Evolutionary conservation across 2,113 vertebrate species (phyloP).

Genomic region (Perccottus glenii): DNA sequence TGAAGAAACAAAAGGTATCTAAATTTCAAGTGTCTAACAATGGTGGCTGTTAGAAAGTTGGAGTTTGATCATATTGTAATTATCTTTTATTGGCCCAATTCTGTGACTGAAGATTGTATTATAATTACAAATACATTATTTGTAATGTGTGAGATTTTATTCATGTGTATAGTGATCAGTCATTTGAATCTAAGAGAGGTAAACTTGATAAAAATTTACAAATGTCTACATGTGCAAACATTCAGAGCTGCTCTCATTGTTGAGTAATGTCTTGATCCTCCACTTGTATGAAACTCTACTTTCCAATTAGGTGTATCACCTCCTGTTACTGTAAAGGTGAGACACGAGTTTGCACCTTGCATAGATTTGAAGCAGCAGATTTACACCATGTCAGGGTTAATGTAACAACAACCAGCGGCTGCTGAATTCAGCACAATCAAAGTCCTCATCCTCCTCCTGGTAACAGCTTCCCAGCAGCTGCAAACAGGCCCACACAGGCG

Average conservation of each 20-base stretch:
- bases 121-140: too few species aligned
- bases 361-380: conserved; percentile 37
- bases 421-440: conserved; percentile 23
- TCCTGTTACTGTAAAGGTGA: conserved; percentile 24
- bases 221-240: background rate
- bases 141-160: too few species aligned
- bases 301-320: conserved; percentile 12
- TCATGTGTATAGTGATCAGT: too few species aligned
- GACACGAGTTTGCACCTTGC: conserved; percentile 19
- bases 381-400: conserved; percentile 23
- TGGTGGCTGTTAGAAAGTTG: too few species aligned
- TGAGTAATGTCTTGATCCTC: background rate
- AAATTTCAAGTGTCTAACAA: background rate
- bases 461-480: conserved; percentile 38
- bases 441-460: conserved; percentile 14
- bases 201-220: background rate
- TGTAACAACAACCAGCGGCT: conserved; percentile 11
- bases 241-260: conserved; percentile 1
- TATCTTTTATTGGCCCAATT: too few species aligned
- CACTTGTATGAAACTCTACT: background rate
- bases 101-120: too few species aligned
- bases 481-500: conserved; percentile 36
- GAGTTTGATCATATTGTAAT: too few species aligned
- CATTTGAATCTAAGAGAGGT: too few species aligned
- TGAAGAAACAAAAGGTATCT: conserved; percentile 30